phyloP scores from a whole-genome alignment of 2,888 invertebrate genomes.

The Drosophila birchii region DNA sequence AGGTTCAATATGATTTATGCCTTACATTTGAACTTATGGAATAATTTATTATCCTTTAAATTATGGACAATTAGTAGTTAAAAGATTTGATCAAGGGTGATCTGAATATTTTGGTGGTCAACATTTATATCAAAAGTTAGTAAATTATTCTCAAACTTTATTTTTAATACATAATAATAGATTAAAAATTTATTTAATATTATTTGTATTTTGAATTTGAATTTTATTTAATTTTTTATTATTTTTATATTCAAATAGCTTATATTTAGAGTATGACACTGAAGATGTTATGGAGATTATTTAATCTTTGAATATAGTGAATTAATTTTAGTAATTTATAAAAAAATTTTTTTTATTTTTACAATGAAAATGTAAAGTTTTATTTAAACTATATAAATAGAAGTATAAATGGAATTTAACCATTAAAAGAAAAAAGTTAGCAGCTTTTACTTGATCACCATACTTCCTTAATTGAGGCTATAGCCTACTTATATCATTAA shows the following conservation, averaged over 20 bases:
- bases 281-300: conserved; percentile 85
- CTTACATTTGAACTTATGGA: conserved; percentile 80
- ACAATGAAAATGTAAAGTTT: conserved; percentile 89
- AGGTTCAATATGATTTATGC: conserved; percentile 86
- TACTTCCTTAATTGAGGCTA: conserved; percentile 87
- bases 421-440: conserved; percentile 87
- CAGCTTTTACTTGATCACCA: conserved; percentile 86
- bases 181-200: conserved; percentile 86
- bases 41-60: conserved; percentile 85
- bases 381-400: conserved; percentile 86
- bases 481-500: conserved; percentile 70
- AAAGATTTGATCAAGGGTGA: conserved; percentile 86
- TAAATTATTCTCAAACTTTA: conserved; percentile 83
- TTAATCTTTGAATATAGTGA: conserved; percentile 75
- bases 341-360: conserved; percentile 86
- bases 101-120: conserved; percentile 85
- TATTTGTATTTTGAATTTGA: conserved; percentile 85
- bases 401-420: conserved; percentile 74
- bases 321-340: conserved; percentile 79
- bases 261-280: conserved; percentile 84
- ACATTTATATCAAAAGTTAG: conserved; percentile 84
- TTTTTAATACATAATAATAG: conserved; percentile 84
- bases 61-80: conserved; percentile 84
- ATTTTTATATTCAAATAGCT: conserved; percentile 79
- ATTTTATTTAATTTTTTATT: conserved; percentile 65